Percentiles rank a stretch among this genome's conserved stretches.
Evolutionary conservation across 1,140 invertebrate genomes (phyloP).

Genomic region (Nasonia giraulti): DNA sequence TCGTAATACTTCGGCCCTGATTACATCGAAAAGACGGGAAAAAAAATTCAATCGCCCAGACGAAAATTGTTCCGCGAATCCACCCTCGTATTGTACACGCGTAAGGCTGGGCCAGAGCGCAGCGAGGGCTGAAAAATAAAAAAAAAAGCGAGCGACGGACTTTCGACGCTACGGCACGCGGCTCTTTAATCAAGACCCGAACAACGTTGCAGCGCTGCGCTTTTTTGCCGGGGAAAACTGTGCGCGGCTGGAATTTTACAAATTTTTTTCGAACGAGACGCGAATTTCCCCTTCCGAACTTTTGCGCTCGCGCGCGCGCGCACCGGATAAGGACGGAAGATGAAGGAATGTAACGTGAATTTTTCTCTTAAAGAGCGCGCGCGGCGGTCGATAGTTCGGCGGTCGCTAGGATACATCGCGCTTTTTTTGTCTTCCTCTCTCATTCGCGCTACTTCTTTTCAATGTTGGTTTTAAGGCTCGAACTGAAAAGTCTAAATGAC

Average conservation of each 20-base stretch:
- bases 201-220: not conserved
- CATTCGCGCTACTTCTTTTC: not conserved
- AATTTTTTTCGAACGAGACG: slow-evolving; percentile 17
- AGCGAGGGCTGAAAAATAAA: slow-evolving; percentile 3
- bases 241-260: not conserved
- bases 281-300: not conserved
- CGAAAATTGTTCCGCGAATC: slow-evolving; percentile 3
- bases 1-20: not conserved
- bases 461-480: not conserved
- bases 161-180: not conserved
- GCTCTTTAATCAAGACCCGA: slow-evolving; percentile 29
- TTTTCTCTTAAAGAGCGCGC: slow-evolving; percentile 10
- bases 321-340: slow-evolving; percentile 8
- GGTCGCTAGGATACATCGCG: too few relatives aligned
- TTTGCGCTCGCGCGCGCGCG: not conserved
- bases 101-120: not conserved
- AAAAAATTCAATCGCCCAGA: slow-evolving; percentile 3
- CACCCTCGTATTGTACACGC: not conserved
- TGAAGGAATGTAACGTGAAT: slow-evolving; percentile 2
- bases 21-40: not conserved
- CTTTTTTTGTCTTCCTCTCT: too few relatives aligned
- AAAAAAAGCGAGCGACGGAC: not conserved
- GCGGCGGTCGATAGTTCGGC: not conserved
- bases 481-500: slow-evolving; percentile 6
- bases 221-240: not conserved